Evolutionary conservation across 2,888 invertebrate genomes (phyloP).

Genomic region (Pseudanteris insignis): DNA sequence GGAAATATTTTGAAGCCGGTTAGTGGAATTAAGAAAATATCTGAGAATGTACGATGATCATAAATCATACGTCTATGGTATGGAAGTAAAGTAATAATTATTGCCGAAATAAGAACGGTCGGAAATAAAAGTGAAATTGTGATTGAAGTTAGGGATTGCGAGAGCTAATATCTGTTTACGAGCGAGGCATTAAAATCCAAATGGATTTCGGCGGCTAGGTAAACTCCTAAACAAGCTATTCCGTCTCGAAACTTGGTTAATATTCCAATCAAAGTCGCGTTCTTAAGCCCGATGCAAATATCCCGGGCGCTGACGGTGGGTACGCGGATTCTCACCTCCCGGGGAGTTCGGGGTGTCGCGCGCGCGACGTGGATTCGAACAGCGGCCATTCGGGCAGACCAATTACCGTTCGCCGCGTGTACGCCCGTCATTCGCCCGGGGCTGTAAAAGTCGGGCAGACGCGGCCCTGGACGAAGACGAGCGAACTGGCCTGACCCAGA

Average conservation of each 20-base stretch:
- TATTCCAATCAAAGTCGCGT: constrained; percentile 18
- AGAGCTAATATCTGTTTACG: constrained; percentile 12
- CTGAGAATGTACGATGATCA: too few species aligned
- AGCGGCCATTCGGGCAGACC: constrained; percentile 16
- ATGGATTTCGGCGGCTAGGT: background rate
- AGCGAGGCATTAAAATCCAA: constrained; percentile 9
- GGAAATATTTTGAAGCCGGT: too few species aligned
- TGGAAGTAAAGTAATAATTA: too few species aligned
- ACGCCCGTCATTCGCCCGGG: constrained; percentile 10
- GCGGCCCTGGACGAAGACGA: constrained; percentile 31
- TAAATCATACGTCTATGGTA: too few species aligned
- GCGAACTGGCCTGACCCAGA: constrained; percentile 58
- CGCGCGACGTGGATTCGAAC: constrained; percentile 23
- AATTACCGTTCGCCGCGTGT: constrained; percentile 25
- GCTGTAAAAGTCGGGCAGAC: constrained; percentile 14
- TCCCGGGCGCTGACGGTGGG: background rate
- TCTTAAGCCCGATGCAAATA: constrained; percentile 24
- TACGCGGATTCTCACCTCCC: constrained; percentile 11
- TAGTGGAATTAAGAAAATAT: too few species aligned
- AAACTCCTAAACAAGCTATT: constrained; percentile 15
- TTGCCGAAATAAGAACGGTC: too few species aligned
- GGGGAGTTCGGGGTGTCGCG: background rate
- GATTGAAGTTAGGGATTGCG: constrained; percentile 5
- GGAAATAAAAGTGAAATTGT: too few species aligned
- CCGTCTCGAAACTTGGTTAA: constrained; percentile 19